These are phyloP conservation scores for Selenia dentaria DNA, from an alignment of 2,888 invertebrate genomes.

Conservation along the genomic window DNA sequence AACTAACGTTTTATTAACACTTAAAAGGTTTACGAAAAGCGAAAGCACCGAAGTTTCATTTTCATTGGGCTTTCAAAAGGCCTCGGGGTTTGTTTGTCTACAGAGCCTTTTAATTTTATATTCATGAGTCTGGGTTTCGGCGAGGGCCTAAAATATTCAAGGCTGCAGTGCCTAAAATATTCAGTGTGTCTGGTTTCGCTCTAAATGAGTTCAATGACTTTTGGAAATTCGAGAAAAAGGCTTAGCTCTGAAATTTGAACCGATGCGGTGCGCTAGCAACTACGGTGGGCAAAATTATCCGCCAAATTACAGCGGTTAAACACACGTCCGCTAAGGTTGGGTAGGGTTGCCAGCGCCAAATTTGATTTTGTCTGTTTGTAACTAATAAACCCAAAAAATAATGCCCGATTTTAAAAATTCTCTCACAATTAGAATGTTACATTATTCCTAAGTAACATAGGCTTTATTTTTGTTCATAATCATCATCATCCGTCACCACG, in stretches of 20 bases:
- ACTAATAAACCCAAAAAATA: too few relatives aligned
- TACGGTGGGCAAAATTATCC: slow-evolving; percentile 23
- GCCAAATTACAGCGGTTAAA: slow-evolving; percentile 18
- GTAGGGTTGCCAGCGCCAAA: slow-evolving; percentile 11
- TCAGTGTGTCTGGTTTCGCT: slow-evolving; percentile 33
- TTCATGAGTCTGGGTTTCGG: slow-evolving; percentile 54
- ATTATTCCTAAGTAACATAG: too few relatives aligned
- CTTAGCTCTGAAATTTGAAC: slow-evolving; percentile 11
- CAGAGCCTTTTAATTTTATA: slow-evolving; percentile 41
- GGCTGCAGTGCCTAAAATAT: slow-evolving; percentile 34
- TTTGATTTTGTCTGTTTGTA: too few relatives aligned
- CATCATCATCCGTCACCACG: too few relatives aligned
- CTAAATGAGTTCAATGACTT: slow-evolving; percentile 18
- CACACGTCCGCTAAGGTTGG: slow-evolving; percentile 12
- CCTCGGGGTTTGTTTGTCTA: slow-evolving; percentile 23
- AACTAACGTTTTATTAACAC: slow-evolving; percentile 4
- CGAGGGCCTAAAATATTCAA: slow-evolving; percentile 26
- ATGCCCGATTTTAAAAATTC: too few relatives aligned
- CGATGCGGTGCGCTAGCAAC: slow-evolving; percentile 11
- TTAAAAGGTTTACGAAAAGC: slow-evolving; percentile 1
- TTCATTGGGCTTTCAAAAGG: slow-evolving; percentile 7
- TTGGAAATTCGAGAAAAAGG: slow-evolving; percentile 19
- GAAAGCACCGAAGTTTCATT: slow-evolving; percentile 9
- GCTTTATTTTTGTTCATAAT: too few relatives aligned
- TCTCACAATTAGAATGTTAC: too few relatives aligned